Base-by-base conservation (phyloP, 1,140 invertebrate species). In the Holotrichia oblita region DNA sequence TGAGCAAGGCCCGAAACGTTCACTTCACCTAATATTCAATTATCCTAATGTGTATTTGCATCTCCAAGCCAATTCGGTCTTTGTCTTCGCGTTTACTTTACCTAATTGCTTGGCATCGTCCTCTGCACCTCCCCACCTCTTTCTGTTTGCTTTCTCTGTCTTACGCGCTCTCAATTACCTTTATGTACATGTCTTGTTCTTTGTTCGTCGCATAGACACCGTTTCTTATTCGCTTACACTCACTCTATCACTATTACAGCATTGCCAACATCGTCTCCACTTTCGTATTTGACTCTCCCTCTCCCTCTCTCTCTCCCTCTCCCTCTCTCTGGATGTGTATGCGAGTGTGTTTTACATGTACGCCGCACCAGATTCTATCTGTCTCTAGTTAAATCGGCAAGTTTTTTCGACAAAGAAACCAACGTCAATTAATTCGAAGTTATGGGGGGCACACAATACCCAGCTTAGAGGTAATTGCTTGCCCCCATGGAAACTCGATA, bases 1-100 rank as follows among this genome's bases (percentile, higher is more conserved):
- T 85, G 10, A 85, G 85, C 85, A 84, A 84, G 83, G 82, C 84
- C 85, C 84, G 22, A 86, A 86, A 85, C 85, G 85, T 85, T 86
- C 85, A 85, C 85, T 85, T 85, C 82, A 85, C 84, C 85, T 86
- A 86, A 86, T 86, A 85, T 85, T 85, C 85, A 86, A 86, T 86
- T 86, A 86, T 81, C 81, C 82, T 86, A 86, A 86, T 86, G 85
- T 85, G 85, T 82, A 85, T 86, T 85, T 86, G 84, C 85, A 85
- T 86, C 85, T 86, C 83, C 81, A 81, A 80, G 77, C 78, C 61
- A 69, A 69, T 69, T 69, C 22, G 61, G 80, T 85, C 85, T 85
- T 85, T 85, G 85, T 85, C 84, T 80, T 75, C 79, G 81, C 82
- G 61, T 69, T 85, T 86, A 85, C 85, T 86, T 84, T 85, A 81